These are phyloP conservation scores for Neodiprion fabricii DNA, from an alignment of 1,140 invertebrate genomes.

Conservation along the genomic window DNA sequence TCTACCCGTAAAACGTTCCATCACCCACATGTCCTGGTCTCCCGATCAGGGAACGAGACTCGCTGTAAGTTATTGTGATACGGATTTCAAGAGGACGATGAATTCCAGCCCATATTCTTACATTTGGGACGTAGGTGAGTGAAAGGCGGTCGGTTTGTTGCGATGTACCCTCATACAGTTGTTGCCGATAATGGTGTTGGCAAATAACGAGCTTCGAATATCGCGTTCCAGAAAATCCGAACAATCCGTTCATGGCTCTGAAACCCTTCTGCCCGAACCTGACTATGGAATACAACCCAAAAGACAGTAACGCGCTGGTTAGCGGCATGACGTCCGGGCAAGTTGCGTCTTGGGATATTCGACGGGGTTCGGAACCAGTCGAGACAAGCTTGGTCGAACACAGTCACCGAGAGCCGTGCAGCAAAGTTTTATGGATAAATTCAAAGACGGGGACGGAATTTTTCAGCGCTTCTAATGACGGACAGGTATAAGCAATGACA, in stretches of 20 bases:
- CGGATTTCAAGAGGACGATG: conserved; percentile 77
- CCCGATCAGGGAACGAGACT: conserved; percentile 84
- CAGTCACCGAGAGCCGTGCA: conserved; percentile 81
- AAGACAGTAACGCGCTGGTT: conserved; percentile 85
- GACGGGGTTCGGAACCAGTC: conserved; percentile 74
- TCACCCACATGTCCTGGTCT: conserved; percentile 89
- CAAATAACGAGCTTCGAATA: background rate
- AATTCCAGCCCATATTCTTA: conserved; percentile 70
- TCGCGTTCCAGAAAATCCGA: conserved; percentile 81
- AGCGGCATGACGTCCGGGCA: conserved; percentile 91
- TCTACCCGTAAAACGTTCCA: conserved; percentile 75
- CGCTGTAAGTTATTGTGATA: conserved; percentile 86
- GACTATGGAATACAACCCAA: conserved; percentile 91
- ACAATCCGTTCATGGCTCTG: conserved; percentile 81
- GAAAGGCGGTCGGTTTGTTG: background rate
- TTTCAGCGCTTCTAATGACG: conserved; percentile 89
- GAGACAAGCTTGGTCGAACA: conserved; percentile 70
- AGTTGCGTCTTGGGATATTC: conserved; percentile 83
- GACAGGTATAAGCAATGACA: conserved; percentile 66
- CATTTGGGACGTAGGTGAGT: conserved; percentile 89
- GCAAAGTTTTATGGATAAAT: conserved; percentile 81
- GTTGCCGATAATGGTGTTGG: too few species aligned
- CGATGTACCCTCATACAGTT: too few species aligned
- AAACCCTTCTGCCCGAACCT: conserved; percentile 79
- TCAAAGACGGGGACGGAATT: conserved; percentile 90